These are phyloP conservation scores for Scolopax mira DNA, from an alignment of 2,113 vertebrate genomes.

Conservation along the genomic window DNA sequence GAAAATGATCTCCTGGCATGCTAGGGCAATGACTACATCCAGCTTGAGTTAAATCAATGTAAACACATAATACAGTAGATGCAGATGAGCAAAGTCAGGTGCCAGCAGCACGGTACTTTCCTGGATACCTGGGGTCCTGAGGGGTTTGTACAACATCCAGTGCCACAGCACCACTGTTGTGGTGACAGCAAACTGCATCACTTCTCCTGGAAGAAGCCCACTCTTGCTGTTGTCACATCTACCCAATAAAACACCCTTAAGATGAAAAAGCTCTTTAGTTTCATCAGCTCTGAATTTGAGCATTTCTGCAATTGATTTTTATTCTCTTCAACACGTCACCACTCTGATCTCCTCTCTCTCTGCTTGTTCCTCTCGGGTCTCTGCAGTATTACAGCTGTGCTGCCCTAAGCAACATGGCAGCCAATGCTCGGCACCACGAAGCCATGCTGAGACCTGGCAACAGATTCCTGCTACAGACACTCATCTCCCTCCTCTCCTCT, in stretches of 20 bases:
- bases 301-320: neutral
- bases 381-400: slow-evolving; percentile 81
- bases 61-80: neutral
- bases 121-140: neutral
- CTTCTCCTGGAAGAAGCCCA: neutral
- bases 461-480: slow-evolving; percentile 69
- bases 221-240: neutral
- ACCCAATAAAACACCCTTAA: neutral
- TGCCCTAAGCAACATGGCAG: slow-evolving; percentile 78
- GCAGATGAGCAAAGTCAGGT: neutral
- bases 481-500: slow-evolving; percentile 78
- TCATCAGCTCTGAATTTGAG: neutral
- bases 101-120: neutral
- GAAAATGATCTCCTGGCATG: neutral
- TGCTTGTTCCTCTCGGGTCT: neutral
- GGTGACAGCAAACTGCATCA: neutral
- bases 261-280: neutral
- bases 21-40: neutral
- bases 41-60: neutral
- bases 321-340: neutral
- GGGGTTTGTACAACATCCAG: neutral
- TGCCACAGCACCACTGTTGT: neutral
- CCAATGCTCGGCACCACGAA: slow-evolving; percentile 60
- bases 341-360: neutral
- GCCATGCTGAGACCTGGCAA: slow-evolving; percentile 69